Evolutionary conservation across 2,888 invertebrate species (phyloP), one percentile per base, ranked within the genome.

Genomic region (Lithophane socia): DNA sequence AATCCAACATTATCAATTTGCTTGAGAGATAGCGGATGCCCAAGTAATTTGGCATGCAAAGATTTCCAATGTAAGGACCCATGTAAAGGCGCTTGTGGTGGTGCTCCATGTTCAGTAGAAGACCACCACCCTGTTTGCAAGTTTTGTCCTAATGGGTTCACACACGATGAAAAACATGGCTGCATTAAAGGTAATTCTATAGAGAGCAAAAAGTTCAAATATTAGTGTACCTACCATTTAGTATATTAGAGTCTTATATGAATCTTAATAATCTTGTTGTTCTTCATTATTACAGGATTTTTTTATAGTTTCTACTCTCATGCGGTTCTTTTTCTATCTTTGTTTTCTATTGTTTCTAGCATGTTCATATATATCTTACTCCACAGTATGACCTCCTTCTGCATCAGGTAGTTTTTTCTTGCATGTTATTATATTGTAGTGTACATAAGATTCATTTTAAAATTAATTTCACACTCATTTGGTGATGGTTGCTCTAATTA

Each of bases 71-170:
- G 99, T 95, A 98, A 98, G 97, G 98, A 99, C 97, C 99, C 99
- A 88, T 99, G 99, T 97, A 97, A 97, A 94, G 98, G 98, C 93
- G 98, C 98, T 92, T 98, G 98, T 95, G 99, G 99, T 96, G 98
- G 98, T 91, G 98, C 98, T 89, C 99, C 99, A 92, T 99, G 99
- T 97, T 98, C 98, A 97, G 99, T 99, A 92, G 98, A 99, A 97
- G 98, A 99, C 96, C 99, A 99, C 97, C 98, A 98, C 97, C 98
- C 99, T 91, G 98, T 98, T 96, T 99, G 99, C 98, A 98, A 99
- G 98, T 99, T 98, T 97, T 99, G 99, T 97, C 99, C 99, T 94
- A 97, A 97, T 96, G 99, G 99, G 97, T 99, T 98, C 97, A 98
- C 98, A 97, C 98, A 98, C 96, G 99, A 99, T 97, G 98, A 98